Conservation (phyloP, 2,113 vertebrate species). For the Turdus rufiventris region DNA sequence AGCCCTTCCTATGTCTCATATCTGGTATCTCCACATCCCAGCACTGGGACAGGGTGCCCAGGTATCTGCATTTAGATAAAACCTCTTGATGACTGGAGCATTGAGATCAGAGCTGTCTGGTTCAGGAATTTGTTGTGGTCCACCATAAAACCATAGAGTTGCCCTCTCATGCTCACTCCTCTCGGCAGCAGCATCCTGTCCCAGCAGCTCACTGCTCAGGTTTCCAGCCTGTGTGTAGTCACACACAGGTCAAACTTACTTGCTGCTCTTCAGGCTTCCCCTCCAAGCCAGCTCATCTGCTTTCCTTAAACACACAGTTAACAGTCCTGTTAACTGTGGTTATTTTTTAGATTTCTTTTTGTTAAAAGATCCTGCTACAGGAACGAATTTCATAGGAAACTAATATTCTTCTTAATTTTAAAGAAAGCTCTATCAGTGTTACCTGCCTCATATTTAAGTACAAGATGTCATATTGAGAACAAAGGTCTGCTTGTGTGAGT, state of each 20-base stretch:
- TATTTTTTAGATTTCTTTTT: not conserved
- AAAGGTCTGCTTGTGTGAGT: not conserved
- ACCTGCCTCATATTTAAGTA: not conserved
- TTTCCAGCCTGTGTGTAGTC: not conserved
- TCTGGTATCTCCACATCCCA: not conserved
- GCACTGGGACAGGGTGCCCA: not conserved
- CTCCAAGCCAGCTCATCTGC: not conserved
- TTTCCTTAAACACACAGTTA: not conserved
- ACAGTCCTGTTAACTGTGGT: not conserved
- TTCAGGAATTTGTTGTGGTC: not conserved
- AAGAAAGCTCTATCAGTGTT: not conserved
- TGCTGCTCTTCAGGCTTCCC: not conserved
- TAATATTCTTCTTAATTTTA: not conserved
- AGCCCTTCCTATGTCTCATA: not conserved
- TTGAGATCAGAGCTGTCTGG: not conserved
- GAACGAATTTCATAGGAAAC: not conserved
- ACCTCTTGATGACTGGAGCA: not conserved
- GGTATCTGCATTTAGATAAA: not conserved
- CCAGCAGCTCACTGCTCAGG: not conserved
- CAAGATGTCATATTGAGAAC: not conserved
- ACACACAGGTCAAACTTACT: not conserved
- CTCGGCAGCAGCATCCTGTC: not conserved
- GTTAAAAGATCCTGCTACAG: not conserved
- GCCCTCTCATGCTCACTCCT: not conserved
- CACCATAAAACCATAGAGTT: not conserved